A percentile compares a stretch with the other conserved stretches of the same genome.
phyloP scores from a whole-genome alignment of 2,888 invertebrate genomes.

The Zhuqinia jingwanae region DNA sequence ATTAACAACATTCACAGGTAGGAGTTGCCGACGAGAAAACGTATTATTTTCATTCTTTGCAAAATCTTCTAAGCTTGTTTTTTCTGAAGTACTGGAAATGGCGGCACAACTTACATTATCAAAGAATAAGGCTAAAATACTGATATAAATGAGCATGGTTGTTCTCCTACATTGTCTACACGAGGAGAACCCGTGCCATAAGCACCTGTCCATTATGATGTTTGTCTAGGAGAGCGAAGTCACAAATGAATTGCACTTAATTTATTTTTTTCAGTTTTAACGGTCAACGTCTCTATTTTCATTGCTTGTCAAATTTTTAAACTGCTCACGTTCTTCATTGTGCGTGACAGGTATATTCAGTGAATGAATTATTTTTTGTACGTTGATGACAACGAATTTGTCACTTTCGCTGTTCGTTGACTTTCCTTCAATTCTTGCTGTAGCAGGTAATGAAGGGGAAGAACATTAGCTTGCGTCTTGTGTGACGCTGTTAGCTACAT shows the following conservation, averaged over 20 bases:
- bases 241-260: slow-evolving; percentile 29
- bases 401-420: slow-evolving; percentile 16
- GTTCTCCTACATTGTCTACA: slow-evolving; percentile 25
- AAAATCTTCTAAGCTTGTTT: not conserved
- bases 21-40: slow-evolving; percentile 31
- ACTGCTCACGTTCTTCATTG: not conserved
- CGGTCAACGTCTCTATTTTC: not conserved
- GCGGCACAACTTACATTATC: slow-evolving; percentile 41
- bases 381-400: no score
- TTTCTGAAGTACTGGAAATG: slow-evolving; percentile 16
- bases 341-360: slow-evolving; percentile 10
- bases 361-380: no score
- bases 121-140: slow-evolving; percentile 32
- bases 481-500: no score
- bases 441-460: no score
- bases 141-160: not conserved
- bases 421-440: no score
- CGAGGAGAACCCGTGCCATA: slow-evolving; percentile 24
- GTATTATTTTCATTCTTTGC: slow-evolving; percentile 16
- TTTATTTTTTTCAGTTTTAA: slow-evolving; percentile 51
- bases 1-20: not conserved
- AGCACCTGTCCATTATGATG: slow-evolving; percentile 48
- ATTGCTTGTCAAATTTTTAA: slow-evolving; percentile 28
- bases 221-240: slow-evolving; percentile 54
- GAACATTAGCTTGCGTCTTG: no score